A percentile compares a stretch with the other conserved stretches of the same genome.
phyloP scores from a whole-genome alignment of 2,797 vertebrate genomes.

The Periparus ater region DNA sequence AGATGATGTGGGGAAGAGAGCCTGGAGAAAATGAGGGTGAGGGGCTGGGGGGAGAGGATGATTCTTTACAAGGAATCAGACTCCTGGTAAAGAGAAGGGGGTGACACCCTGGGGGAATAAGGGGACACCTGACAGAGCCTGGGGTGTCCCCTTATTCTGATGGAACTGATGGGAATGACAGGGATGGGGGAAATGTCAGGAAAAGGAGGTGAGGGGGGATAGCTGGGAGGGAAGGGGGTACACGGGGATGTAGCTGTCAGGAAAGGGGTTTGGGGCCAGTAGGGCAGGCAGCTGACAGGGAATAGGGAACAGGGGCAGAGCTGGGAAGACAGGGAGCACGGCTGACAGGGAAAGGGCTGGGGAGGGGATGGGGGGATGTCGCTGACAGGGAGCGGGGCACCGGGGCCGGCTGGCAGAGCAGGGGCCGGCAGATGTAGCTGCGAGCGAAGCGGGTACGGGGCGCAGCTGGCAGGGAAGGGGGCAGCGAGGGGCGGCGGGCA shows the following conservation, averaged over 20 bases:
- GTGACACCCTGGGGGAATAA: background rate
- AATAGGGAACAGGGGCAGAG: background rate
- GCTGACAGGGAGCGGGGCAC: background rate
- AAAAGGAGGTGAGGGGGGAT: too few relatives aligned
- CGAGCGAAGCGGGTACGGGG: background rate
- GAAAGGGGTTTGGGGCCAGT: background rate
- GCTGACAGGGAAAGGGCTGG: background rate
- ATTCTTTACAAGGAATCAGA: background rate
- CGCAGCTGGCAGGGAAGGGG: background rate
- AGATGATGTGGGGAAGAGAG: background rate
- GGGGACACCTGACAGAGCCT: background rate
- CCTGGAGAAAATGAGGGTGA: background rate
- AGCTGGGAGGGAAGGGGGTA: background rate
- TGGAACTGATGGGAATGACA: too few relatives aligned
- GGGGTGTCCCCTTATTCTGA: background rate
- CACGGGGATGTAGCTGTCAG: background rate
- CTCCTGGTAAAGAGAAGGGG: background rate
- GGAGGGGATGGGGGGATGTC: background rate
- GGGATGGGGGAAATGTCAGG: background rate
- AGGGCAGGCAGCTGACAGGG: background rate
- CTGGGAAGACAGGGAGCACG: background rate
- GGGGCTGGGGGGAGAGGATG: background rate
- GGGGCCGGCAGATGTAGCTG: background rate
- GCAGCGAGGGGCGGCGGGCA: background rate
- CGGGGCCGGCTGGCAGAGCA: background rate